These are phyloP conservation scores for Neodiprion virginianus DNA, from an alignment of 1,140 invertebrate genomes.

Conservation along the genomic window DNA sequence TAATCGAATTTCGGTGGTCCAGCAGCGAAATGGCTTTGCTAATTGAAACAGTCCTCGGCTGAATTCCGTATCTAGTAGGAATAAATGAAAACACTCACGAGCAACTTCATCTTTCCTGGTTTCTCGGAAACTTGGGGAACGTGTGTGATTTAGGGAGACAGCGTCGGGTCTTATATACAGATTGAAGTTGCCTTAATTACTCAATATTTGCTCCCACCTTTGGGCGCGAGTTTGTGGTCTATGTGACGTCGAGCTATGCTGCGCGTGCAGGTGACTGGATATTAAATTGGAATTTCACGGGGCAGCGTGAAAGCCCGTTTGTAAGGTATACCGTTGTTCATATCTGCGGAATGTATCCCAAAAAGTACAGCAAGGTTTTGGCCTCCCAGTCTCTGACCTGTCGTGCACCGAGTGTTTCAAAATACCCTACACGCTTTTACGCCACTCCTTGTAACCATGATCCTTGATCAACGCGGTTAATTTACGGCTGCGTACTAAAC, in stretches of 20 bases:
- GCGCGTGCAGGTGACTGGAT: not conserved
- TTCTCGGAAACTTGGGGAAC: not conserved
- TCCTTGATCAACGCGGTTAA: too few relatives aligned
- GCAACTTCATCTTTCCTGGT: slow-evolving; percentile 10
- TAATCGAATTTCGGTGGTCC: too few relatives aligned
- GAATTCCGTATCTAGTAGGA: not conserved
- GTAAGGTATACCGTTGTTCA: not conserved
- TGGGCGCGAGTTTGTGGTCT: not conserved
- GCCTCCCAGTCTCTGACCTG: not conserved
- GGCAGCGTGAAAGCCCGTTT: slow-evolving; percentile 6
- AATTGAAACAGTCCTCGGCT: too few relatives aligned
- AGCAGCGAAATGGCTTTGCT: too few relatives aligned
- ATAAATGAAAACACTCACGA: slow-evolving; percentile 5
- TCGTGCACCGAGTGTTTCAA: not conserved
- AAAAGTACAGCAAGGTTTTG: not conserved
- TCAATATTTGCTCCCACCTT: slow-evolving; percentile 13
- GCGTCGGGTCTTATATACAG: slow-evolving; percentile 8
- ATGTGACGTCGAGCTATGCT: not conserved
- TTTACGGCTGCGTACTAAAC: too few relatives aligned
- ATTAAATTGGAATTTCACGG: slow-evolving; percentile 13
- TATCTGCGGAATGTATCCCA: not conserved
- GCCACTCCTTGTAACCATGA: too few relatives aligned
- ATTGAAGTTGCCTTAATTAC: not conserved
- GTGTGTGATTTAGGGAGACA: not conserved
- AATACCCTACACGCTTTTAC: too few relatives aligned